Conservation (phyloP, 1,140 invertebrate genomes). For the Palaemon carinicauda region DNA sequence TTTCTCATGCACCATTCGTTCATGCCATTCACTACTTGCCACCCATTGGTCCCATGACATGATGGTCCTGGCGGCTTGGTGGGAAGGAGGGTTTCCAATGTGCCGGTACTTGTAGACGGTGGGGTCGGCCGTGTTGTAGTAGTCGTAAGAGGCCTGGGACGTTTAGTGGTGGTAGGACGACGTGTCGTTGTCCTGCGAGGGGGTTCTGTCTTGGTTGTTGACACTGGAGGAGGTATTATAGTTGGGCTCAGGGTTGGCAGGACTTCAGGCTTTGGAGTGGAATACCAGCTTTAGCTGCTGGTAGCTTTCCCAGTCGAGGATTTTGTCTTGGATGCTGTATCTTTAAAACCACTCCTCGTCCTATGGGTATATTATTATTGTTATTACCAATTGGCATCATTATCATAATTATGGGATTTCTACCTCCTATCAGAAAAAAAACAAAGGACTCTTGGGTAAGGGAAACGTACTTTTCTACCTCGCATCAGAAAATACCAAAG, state of each 20-base stretch:
- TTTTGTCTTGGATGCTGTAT: background rate
- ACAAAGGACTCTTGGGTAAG: too few species aligned
- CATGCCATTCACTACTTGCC: constrained; percentile 25
- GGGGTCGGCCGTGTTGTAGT: background rate
- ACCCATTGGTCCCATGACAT: constrained; percentile 2
- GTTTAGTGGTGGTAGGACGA: background rate
- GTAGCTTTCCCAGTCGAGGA: constrained; percentile 50
- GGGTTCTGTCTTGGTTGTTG: background rate
- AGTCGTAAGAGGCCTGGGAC: background rate
- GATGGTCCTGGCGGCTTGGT: too few species aligned
- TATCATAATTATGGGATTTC: too few species aligned
- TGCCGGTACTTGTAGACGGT: background rate
- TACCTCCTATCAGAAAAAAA: too few species aligned
- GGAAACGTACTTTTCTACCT: too few species aligned
- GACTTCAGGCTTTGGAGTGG: background rate
- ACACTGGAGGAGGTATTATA: background rate
- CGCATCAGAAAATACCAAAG: too few species aligned
- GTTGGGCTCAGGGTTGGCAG: background rate
- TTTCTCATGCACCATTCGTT: constrained; percentile 21
- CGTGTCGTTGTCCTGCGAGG: background rate
- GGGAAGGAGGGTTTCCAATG: too few species aligned
- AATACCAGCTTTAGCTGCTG: constrained; percentile 23
- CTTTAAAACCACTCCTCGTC: background rate
- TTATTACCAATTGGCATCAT: too few species aligned
- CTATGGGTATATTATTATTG: too few species aligned